Percentiles rank a stretch among this genome's conserved stretches.
These are phyloP conservation scores for Leptinotarsa undecemlineata DNA, from an alignment of 1,140 invertebrate genomes.

Conservation along the genomic window DNA sequence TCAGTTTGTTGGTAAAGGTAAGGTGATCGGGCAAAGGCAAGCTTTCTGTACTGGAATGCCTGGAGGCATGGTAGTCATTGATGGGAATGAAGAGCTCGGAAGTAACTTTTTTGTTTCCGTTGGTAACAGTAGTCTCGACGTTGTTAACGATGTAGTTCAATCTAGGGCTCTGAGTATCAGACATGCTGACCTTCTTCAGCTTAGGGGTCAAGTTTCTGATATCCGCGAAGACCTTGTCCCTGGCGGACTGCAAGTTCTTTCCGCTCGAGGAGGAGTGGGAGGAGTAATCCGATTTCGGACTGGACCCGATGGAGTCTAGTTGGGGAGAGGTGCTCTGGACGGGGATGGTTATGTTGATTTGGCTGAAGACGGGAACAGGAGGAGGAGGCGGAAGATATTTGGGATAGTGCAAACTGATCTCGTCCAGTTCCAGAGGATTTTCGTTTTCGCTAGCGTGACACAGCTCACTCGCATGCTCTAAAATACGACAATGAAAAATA, in stretches of 20 bases:
- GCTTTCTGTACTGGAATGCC: neutral
- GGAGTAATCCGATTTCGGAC: constrained; percentile 46
- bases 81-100: constrained; percentile 35
- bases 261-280: constrained; percentile 39
- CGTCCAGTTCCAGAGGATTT: constrained; percentile 29
- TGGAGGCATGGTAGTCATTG: constrained; percentile 17
- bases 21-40: constrained; percentile 37
- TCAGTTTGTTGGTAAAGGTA: constrained; percentile 37
- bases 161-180: constrained; percentile 34
- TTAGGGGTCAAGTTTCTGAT: constrained; percentile 34
- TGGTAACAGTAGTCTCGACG: constrained; percentile 23
- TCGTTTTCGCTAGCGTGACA: constrained; percentile 31
- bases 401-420: constrained; percentile 33
- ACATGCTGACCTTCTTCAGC: constrained; percentile 36
- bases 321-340: constrained; percentile 37
- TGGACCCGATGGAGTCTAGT: constrained; percentile 45
- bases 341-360: constrained; percentile 48
- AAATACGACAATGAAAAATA: constrained; percentile 43
- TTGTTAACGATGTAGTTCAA: constrained; percentile 34
- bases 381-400: constrained; percentile 22
- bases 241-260: constrained; percentile 25
- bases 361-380: constrained; percentile 38
- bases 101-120: constrained; percentile 32
- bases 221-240: constrained; percentile 39
- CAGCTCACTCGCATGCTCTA: constrained; percentile 37